These are phyloP conservation scores for Proterorhinus semilunaris DNA, from an alignment of 2,113 vertebrate species.

Conservation along the genomic window DNA sequence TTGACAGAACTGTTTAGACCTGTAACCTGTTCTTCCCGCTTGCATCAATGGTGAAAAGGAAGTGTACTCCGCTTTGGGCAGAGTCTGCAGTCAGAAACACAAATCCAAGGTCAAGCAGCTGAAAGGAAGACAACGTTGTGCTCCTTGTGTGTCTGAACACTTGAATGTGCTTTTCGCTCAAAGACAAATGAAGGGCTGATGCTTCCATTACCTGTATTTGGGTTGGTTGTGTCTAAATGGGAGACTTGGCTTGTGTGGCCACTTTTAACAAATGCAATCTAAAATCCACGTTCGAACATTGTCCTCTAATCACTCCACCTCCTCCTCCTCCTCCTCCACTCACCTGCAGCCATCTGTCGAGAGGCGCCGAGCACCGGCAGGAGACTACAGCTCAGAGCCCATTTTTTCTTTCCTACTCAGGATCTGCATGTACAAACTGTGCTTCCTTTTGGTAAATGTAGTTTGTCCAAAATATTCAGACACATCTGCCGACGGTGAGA, in stretches of 20 bases:
- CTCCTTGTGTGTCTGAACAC: background rate
- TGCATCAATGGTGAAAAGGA: background rate
- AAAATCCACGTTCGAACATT: slow-evolving; percentile 29
- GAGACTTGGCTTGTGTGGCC: background rate
- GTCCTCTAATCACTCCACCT: slow-evolving; percentile 11
- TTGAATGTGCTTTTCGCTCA: background rate
- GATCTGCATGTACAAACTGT: background rate
- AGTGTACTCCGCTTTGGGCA: background rate
- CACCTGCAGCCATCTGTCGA: slow-evolving; percentile 37
- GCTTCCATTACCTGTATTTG: background rate
- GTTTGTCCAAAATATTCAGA: background rate
- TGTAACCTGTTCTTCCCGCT: background rate
- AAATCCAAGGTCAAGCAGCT: background rate
- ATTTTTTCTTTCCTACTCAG: slow-evolving; percentile 31
- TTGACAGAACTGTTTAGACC: background rate
- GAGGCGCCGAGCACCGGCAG: slow-evolving; percentile 17
- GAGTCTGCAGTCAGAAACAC: background rate
- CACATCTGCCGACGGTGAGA: background rate
- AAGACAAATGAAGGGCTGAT: background rate
- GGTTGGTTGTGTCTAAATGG: background rate
- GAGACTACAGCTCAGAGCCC: slow-evolving; percentile 10
- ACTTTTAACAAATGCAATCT: slow-evolving; percentile 24
- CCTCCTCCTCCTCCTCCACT: slow-evolving; percentile 33
- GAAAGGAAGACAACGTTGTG: background rate
- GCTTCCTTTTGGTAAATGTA: background rate